Conservation (phyloP, 2,888 invertebrate species). For the Lasioglossum morio region DNA sequence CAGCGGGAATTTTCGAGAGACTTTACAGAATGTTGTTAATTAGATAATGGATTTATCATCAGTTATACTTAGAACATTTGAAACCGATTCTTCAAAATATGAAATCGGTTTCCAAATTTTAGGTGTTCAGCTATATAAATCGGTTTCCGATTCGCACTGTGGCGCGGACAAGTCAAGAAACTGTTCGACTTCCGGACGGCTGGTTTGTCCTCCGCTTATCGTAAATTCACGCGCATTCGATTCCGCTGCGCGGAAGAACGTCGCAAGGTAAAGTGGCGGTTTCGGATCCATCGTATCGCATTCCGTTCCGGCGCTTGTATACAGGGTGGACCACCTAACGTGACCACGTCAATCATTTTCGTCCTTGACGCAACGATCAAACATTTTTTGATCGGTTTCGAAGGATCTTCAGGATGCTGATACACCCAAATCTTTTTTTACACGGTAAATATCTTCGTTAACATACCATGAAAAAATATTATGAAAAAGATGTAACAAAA, state of each 20-base stretch:
- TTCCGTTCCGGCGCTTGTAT: conserved; percentile 35
- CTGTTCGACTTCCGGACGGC: conserved; percentile 58
- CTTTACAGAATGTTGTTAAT: not conserved
- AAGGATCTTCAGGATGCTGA: not conserved
- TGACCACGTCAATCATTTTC: not conserved
- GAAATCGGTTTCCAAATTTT: not conserved
- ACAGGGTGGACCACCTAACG: conserved; percentile 36
- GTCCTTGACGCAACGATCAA: not conserved
- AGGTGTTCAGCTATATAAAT: not conserved
- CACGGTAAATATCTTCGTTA: too few species aligned
- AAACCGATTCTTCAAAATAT: not conserved
- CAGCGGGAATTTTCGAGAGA: not conserved
- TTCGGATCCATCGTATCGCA: conserved; percentile 46
- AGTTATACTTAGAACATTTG: not conserved
- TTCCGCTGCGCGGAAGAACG: conserved; percentile 16
- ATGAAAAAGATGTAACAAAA: too few species aligned
- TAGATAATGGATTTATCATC: not conserved
- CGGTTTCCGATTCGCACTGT: not conserved
- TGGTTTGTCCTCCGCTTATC: conserved; percentile 57
- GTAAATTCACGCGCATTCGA: conserved; percentile 52
- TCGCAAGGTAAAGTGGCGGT: conserved; percentile 27
- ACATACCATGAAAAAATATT: too few species aligned
- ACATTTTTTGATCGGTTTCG: not conserved
- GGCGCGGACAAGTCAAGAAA: conserved; percentile 47
- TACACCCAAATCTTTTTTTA: too few species aligned